phyloP scores from a whole-genome alignment of 2,113 vertebrate genomes.

The Symphodus melops region DNA sequence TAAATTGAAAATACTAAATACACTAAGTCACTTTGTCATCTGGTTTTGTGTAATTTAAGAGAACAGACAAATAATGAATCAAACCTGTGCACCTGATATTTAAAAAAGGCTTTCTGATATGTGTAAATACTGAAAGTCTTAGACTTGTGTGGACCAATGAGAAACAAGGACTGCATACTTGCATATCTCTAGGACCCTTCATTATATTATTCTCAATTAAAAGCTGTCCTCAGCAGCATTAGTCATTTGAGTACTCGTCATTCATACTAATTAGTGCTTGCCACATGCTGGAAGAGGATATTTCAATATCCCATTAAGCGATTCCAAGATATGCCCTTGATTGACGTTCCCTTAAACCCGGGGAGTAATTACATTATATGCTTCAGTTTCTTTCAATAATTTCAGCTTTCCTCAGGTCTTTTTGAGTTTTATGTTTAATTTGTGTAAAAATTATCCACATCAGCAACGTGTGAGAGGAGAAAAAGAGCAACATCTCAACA shows the following conservation, averaged over 20 bases:
- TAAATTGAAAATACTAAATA: conserved; percentile 2
- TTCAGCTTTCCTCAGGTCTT: conserved; percentile 70
- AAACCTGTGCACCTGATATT: conserved; percentile 16
- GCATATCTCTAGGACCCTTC: conserved; percentile 80
- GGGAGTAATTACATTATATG: conserved; percentile 83
- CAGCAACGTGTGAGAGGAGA: background rate
- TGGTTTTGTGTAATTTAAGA: too few relatives aligned
- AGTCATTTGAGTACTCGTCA: conserved; percentile 84
- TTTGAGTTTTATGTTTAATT: conserved; percentile 43
- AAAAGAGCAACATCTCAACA: conserved; percentile 27
- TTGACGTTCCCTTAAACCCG: conserved; percentile 81
- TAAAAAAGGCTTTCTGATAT: conserved; percentile 14
- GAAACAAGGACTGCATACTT: conserved; percentile 72
- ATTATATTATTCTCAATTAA: conserved; percentile 87
- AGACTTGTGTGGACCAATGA: conserved; percentile 64
- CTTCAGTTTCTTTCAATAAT: conserved; percentile 73
- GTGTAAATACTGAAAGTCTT: conserved; percentile 32
- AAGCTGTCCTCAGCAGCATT: conserved; percentile 84
- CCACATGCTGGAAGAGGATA: conserved; percentile 82
- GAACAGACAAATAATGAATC: conserved; percentile 36
- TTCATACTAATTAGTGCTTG: conserved; percentile 85
- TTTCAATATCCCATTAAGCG: conserved; percentile 85
- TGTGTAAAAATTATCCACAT: conserved; percentile 30
- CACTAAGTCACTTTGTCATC: too few relatives aligned
- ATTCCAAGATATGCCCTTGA: conserved; percentile 81